A percentile compares a stretch with the other conserved stretches of the same genome.
These are phyloP conservation scores for Hippocampus comes DNA, from an alignment of 2,113 vertebrate species.

Conservation along the genomic window DNA sequence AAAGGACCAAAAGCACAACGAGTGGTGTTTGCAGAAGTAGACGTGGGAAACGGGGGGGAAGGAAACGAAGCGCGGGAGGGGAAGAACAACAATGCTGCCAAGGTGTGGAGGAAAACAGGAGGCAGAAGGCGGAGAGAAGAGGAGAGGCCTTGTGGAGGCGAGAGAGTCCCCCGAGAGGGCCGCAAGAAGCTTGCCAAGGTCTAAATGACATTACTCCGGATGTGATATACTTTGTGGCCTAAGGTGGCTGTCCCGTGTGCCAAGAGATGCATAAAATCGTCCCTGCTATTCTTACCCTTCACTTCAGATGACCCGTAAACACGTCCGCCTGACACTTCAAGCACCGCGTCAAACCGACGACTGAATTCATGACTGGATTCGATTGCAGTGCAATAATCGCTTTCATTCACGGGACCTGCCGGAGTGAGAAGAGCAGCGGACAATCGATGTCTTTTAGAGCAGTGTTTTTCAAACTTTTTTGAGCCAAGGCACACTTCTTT, in stretches of 20 bases:
- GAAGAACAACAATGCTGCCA: conserved; percentile 40
- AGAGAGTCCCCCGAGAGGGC: conserved; percentile 64
- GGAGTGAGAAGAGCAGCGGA: not conserved
- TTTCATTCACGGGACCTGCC: conserved; percentile 19
- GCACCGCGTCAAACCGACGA: conserved; percentile 81
- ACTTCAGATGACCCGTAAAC: conserved; percentile 58
- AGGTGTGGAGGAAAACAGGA: conserved; percentile 43
- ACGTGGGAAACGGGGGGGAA: conserved; percentile 25
- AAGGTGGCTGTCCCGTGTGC: conserved; percentile 62
- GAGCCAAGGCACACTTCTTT: too few species aligned
- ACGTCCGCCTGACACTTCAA: conserved; percentile 64
- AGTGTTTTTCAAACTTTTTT: not conserved
- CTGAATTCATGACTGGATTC: conserved; percentile 87
- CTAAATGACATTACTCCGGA: conserved; percentile 75
- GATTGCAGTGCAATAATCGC: conserved; percentile 70
- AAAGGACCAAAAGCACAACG: conserved; percentile 28
- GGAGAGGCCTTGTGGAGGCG: conserved; percentile 50
- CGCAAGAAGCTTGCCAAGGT: conserved; percentile 67
- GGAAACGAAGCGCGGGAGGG: conserved; percentile 28
- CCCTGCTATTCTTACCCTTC: conserved; percentile 65
- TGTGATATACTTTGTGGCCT: conserved; percentile 68
- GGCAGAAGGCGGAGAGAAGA: conserved; percentile 32
- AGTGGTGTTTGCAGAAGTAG: conserved; percentile 1
- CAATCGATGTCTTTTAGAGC: not conserved
- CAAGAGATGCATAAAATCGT: conserved; percentile 65